Conservation (phyloP, 2,113 vertebrate species). For the Pagrus major region DNA sequence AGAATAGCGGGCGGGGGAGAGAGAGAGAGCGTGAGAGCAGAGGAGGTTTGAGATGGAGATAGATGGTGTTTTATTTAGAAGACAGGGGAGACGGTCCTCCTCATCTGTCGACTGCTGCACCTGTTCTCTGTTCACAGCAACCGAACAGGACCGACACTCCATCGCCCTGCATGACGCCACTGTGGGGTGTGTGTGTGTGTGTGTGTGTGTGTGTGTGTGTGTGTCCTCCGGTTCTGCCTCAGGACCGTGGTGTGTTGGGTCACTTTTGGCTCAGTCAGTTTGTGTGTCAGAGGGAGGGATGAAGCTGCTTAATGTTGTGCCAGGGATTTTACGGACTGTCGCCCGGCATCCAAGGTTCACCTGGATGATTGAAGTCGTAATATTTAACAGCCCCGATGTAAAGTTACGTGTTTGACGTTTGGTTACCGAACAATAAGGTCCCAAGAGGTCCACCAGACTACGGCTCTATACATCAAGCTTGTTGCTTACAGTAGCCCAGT, state of each 20-base stretch:
- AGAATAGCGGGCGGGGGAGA: neutral
- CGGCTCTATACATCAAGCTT: no score
- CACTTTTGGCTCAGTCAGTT: conserved; percentile 46
- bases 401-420: neutral
- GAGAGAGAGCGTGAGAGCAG: neutral
- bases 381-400: neutral
- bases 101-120: conserved; percentile 37
- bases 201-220: conserved; percentile 6
- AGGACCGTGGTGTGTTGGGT: conserved; percentile 31
- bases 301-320: neutral
- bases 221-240: conserved; percentile 36
- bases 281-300: conserved; percentile 15
- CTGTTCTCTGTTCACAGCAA: conserved; percentile 56
- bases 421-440: no score
- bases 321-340: neutral
- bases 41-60: conserved; percentile 27
- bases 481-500: no score
- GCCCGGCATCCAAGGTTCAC: neutral
- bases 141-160: conserved; percentile 41
- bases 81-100: conserved; percentile 24
- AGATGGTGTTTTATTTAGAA: conserved; percentile 47
- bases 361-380: no score
- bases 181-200: conserved; percentile 18
- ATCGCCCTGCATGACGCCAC: conserved; percentile 34
- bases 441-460: no score